phyloP scores from a whole-genome alignment of 2,797 vertebrate genomes.

The Propithecus perrieri region DNA sequence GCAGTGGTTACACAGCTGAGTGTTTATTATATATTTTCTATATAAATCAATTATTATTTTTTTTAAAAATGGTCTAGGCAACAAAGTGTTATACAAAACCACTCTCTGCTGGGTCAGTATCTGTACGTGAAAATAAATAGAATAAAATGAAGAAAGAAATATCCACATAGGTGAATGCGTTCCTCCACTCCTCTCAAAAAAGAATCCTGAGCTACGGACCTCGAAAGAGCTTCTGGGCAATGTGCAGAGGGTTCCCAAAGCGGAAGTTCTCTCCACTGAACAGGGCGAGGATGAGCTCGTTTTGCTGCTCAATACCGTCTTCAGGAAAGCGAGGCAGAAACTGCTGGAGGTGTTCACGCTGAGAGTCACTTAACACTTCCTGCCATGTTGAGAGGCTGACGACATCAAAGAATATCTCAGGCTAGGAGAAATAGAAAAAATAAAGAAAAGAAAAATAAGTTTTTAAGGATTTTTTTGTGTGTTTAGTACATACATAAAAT shows the following conservation, averaged over 20 bases:
- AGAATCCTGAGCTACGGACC: conserved; percentile 84
- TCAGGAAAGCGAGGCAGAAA: conserved; percentile 94
- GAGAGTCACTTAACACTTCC: conserved; percentile 92
- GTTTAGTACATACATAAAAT: neutral
- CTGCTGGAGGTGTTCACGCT: conserved; percentile 93
- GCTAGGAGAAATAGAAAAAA: conserved; percentile 84
- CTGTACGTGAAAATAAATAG: neutral
- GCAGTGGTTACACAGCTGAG: neutral
- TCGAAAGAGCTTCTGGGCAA: conserved; percentile 96
- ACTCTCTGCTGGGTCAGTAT: neutral
- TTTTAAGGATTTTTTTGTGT: neutral
- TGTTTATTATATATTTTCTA: neutral
- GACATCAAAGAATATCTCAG: conserved; percentile 97
- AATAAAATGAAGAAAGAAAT: neutral
- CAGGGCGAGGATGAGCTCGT: conserved; percentile 87
- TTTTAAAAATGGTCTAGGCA: neutral
- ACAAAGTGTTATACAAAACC: neutral
- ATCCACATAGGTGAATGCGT: fast-evolving
- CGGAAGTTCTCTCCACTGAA: conserved; percentile 93
- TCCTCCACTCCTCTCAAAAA: neutral
- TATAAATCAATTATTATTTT: neutral
- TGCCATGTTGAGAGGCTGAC: conserved; percentile 95
- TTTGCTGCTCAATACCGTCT: conserved; percentile 89
- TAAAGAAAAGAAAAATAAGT: neutral
- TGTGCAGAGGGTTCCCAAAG: conserved; percentile 96